These are phyloP conservation scores for Procambarus virginalis DNA, from an alignment of 1,140 invertebrate genomes.

Conservation along the genomic window DNA sequence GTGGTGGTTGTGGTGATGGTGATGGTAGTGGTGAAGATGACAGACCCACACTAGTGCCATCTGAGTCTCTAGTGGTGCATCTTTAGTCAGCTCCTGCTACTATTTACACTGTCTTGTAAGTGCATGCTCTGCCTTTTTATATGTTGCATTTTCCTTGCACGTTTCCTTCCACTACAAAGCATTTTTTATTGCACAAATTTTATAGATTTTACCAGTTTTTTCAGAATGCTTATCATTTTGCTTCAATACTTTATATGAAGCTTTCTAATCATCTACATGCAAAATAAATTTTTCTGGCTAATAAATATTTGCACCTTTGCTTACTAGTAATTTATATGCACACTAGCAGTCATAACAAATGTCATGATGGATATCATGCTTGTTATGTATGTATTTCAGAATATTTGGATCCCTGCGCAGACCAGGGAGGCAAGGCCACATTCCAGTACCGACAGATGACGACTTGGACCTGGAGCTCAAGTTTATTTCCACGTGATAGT, in stretches of 20 bases:
- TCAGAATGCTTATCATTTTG: slow-evolving; percentile 1
- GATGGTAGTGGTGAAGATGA: slow-evolving; percentile 28
- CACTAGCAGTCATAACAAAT: not conserved
- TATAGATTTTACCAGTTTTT: not conserved
- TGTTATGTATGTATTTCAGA: slow-evolving; percentile 6
- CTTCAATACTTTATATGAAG: not conserved
- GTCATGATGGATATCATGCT: not conserved
- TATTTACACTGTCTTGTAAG: slow-evolving; percentile 14
- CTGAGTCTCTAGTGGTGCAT: slow-evolving; percentile 59
- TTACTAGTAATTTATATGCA: not conserved
- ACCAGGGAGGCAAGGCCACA: slow-evolving; percentile 33
- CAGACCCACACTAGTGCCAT: slow-evolving; percentile 51
- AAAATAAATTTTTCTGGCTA: not conserved
- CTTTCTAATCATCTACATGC: not conserved
- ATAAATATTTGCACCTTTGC: not conserved
- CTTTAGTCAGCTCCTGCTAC: slow-evolving; percentile 19
- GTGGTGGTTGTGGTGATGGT: slow-evolving; percentile 28
- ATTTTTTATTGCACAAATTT: not conserved
- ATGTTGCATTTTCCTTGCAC: not conserved
- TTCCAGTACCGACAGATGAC: slow-evolving; percentile 52
- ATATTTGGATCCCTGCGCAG: slow-evolving; percentile 59
- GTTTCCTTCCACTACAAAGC: not conserved
- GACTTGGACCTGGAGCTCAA: slow-evolving; percentile 54
- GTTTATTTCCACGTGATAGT: slow-evolving; percentile 26
- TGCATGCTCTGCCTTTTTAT: slow-evolving; percentile 37